A percentile compares a stretch with the other conserved stretches of the same genome.
Evolutionary conservation across 1,140 invertebrate species (phyloP).

Genomic region (Ceratina calcarata): DNA sequence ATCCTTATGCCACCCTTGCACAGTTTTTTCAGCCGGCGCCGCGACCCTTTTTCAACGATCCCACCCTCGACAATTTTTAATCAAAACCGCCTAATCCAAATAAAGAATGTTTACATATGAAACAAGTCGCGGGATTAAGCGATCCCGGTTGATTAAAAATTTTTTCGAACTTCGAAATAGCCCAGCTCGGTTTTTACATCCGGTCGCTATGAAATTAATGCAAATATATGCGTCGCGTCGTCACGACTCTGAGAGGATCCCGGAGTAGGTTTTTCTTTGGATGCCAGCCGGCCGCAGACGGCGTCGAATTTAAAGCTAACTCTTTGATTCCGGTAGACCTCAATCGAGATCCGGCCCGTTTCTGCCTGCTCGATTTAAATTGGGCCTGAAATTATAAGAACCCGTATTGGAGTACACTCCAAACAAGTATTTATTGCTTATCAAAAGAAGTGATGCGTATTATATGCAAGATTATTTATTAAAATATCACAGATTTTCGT

Average conservation of each 20-base stretch:
- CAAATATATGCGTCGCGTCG: constrained; percentile 15
- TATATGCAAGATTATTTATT: too few species aligned
- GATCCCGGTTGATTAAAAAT: not conserved
- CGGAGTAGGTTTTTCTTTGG: not conserved
- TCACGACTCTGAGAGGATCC: not conserved
- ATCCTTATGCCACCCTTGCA: not conserved
- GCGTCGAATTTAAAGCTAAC: not conserved
- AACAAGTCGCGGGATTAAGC: not conserved
- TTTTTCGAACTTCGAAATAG: not conserved
- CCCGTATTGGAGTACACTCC: too few species aligned
- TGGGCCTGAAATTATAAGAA: not conserved
- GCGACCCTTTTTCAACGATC: not conserved
- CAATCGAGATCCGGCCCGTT: constrained; percentile 18
- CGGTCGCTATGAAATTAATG: constrained; percentile 4
- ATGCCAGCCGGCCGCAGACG: not conserved
- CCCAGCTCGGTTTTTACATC: not conserved
- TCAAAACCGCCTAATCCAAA: too few species aligned
- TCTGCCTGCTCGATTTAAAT: constrained; percentile 3
- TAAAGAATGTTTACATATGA: too few species aligned
- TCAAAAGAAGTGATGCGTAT: too few species aligned
- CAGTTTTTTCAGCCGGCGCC: not conserved
- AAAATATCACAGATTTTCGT: too few species aligned
- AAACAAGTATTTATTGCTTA: too few species aligned
- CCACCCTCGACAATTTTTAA: not conserved
- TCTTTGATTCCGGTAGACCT: constrained; percentile 5